Evolutionary conservation across 2,888 invertebrate species (phyloP), one percentile per base, ranked within the genome.

Genomic region (Protodeltote pygarga): DNA sequence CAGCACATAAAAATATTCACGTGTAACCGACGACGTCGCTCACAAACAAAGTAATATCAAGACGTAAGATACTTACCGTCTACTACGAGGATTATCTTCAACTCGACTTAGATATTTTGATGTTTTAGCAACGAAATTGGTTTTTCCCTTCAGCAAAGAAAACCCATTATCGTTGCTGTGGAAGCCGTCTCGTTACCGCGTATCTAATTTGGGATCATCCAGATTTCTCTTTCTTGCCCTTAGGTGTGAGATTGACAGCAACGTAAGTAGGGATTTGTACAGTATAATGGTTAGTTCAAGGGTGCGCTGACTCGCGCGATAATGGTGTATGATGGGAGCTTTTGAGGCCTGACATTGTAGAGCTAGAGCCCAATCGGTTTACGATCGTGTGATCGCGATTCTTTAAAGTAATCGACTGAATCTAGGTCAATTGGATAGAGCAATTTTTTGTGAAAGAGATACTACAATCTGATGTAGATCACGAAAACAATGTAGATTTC

Each of bases 191-290:
- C 77, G 81, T 83, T 81, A 84, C 75, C 57, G 77, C 77, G 75
- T 81, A 84, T 83, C 82, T 87, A 86, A 86, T 86, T 85, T 84
- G 76, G 83, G 82, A 85, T 84, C 66, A 85, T 85, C 84, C 85
- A 73, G 83, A 83, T 78, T 81, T 74, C 72, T 77, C 75, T 65
- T 77, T 73, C 68, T 67, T 64, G 67, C 69, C 71, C 71, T 58
- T 48, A 84, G 79, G 83, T 83, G 79, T 77, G 81, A 81, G 76
- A 79, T 78, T 82, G 82, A 82, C 81, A 77, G 77, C 53, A 67
- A 55, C 52, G 73, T 77, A 75, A 75, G 74, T 73, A 73, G 73
- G 76, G 81, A 78, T 83, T 78, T 77, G 76, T 72, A 63, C 60
- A 62, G 62, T 71, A 77, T 78, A 79, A 78, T 78, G 69, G 73